These are phyloP conservation scores for Drosophila hamatofila DNA, from an alignment of 2,888 invertebrate genomes.

Conservation along the genomic window DNA sequence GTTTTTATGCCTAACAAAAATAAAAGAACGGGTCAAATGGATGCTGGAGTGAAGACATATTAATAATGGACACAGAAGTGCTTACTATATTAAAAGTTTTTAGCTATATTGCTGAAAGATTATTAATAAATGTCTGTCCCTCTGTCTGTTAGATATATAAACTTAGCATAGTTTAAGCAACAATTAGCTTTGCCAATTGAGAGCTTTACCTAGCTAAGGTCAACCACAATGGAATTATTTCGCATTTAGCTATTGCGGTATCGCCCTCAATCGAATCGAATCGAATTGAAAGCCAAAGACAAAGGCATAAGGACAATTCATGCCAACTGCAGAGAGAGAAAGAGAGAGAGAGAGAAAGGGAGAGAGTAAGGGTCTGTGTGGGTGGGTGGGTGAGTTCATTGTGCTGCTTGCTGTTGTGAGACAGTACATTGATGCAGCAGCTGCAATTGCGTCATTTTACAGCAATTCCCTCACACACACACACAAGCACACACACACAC, in stretches of 20 bases:
- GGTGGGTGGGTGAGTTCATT: slow-evolving; percentile 46
- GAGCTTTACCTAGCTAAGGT: slow-evolving; percentile 14
- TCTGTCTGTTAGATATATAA: neutral
- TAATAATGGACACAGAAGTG: slow-evolving; percentile 46
- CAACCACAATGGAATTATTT: slow-evolving; percentile 32
- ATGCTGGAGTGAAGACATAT: slow-evolving; percentile 56
- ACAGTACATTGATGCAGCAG: slow-evolving; percentile 58
- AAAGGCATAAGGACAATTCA: slow-evolving; percentile 32
- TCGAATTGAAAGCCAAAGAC: slow-evolving; percentile 52
- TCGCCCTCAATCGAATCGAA: slow-evolving; percentile 52
- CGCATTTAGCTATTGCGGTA: slow-evolving; percentile 19
- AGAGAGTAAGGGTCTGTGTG: neutral
- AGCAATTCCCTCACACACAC: slow-evolving; percentile 14
- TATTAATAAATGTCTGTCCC: slow-evolving; percentile 8
- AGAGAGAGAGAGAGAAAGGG: neutral
- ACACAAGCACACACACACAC: neutral
- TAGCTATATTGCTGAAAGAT: slow-evolving; percentile 46
- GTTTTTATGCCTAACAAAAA: slow-evolving; percentile 59
- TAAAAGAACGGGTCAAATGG: slow-evolving; percentile 35
- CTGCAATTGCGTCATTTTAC: slow-evolving; percentile 53
- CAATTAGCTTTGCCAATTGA: slow-evolving; percentile 17
- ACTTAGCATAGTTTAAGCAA: neutral
- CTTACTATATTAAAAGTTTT: slow-evolving; percentile 49
- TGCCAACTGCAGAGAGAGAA: neutral
- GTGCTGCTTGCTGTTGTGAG: slow-evolving; percentile 36